A percentile compares a stretch with the other conserved stretches of the same genome.
Conservation (phyloP, 2,888 invertebrate species). For the Vesta saturnalis region DNA sequence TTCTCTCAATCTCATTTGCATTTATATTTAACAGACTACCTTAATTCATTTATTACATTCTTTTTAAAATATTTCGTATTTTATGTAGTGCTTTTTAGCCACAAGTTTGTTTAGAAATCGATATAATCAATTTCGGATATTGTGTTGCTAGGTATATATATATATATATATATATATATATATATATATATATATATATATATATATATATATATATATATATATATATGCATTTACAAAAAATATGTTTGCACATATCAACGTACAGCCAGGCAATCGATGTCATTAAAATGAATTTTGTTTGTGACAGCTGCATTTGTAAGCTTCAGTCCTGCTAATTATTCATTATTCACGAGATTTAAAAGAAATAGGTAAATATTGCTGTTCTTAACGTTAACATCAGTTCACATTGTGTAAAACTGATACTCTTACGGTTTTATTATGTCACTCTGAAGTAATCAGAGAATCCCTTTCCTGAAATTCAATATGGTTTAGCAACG, state of each 20-base stretch:
- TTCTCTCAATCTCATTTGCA: conserved; percentile 43
- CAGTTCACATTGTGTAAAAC: no score
- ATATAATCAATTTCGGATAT: not conserved
- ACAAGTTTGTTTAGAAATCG: not conserved
- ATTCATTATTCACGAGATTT: not conserved
- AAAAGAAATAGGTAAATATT: not conserved
- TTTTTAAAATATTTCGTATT: conserved; percentile 26
- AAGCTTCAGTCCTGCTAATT: not conserved
- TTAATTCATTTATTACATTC: conserved; percentile 31
- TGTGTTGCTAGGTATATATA: not conserved
- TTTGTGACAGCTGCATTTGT: not conserved
- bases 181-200: no score
- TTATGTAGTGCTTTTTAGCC: not conserved
- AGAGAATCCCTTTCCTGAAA: conserved; percentile 51
- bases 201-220: no score
- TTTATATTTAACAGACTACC: conserved; percentile 47
- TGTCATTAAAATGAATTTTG: not conserved
- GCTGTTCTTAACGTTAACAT: conserved; percentile 2
- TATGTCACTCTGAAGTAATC: conserved; percentile 41
- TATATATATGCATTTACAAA: not conserved
- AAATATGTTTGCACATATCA: not conserved
- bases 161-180: not conserved
- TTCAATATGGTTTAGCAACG: conserved; percentile 54
- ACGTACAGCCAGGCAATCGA: not conserved
- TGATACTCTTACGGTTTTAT: no score